Evolutionary conservation across 2,888 invertebrate genomes (phyloP), one percentile per base, ranked within the genome.

Genomic region (Heliconius charithonia): DNA sequence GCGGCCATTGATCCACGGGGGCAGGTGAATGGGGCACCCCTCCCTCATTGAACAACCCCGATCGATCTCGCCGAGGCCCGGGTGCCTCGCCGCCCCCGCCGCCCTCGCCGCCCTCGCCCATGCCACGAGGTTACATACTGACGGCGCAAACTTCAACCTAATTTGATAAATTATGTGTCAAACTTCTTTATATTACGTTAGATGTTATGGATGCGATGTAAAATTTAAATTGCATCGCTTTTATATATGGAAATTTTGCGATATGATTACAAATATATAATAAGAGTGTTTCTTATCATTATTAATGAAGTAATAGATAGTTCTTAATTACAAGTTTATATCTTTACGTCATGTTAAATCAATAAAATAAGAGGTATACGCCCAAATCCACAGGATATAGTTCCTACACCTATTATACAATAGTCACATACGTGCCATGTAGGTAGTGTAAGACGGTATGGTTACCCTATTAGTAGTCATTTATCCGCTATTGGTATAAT

Each of bases 1-100:
- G 94, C 92, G 93, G 91, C 92, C 94, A 94, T 94, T 94, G 93
- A 94, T 93, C 89, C 87, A 89, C 84, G 85, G 92, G 91, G 93
- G 92, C 89, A 91, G 93, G 91, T 93, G 93, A 94, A 93, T 93
- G 94, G 92, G 80, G 83, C 86, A 25, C 89, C 86, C 90, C 88
- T 85, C 88, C 91, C 90, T 90, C 91, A 92, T 92, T 91, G 84
- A 90, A 87, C 88, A 83, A 84, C 85, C 82, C 84, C 83, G 78
- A 93, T 93, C 93, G 93, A 93, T 92, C 56, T 71, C 72, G 69
- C 75, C 41, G 16, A 65, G 59, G 84, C 85, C 84, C 84, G 81
- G 82, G 82, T 80, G 69, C 65, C 79, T 37, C 32, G 32, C 32
- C 32, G 22, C 70, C 19, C 51, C 22, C 45, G 6, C 4, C 45